A percentile compares a stretch with the other conserved stretches of the same genome.
These are phyloP conservation scores for Bombus huntii DNA, from an alignment of 1,140 invertebrate genomes.

Conservation along the genomic window DNA sequence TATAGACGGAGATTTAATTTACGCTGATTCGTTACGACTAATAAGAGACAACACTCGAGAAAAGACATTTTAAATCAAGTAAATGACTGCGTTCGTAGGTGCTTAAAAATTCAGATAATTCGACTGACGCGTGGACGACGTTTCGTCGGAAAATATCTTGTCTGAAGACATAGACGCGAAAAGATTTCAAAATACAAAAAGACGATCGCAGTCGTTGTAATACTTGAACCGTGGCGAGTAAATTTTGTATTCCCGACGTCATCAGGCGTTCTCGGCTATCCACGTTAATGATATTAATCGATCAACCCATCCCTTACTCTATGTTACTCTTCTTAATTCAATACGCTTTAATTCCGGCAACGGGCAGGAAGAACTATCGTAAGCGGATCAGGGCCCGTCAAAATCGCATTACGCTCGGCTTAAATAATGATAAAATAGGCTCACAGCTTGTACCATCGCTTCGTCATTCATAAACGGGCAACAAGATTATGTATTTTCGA, in stretches of 20 bases:
- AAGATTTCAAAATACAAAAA: too few relatives aligned
- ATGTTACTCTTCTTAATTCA: background rate
- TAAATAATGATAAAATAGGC: constrained; percentile 17
- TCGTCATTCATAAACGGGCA: constrained; percentile 44
- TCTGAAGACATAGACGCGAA: background rate
- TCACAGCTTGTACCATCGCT: background rate
- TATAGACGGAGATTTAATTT: too few relatives aligned
- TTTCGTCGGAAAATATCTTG: background rate
- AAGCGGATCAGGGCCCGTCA: constrained; percentile 7
- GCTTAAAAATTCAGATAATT: background rate
- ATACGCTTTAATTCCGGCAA: background rate
- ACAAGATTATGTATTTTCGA: constrained; percentile 31
- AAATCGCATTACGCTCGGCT: constrained; percentile 34
- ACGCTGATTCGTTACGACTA: too few relatives aligned
- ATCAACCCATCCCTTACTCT: too few relatives aligned
- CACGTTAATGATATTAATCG: background rate
- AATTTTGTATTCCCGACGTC: background rate
- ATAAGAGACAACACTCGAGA: background rate
- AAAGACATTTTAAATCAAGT: too few relatives aligned
- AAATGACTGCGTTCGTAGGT: too few relatives aligned
- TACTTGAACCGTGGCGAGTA: background rate
- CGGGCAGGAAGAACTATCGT: background rate
- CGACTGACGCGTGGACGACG: too few relatives aligned
- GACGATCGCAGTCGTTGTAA: too few relatives aligned
- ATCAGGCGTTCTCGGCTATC: background rate